Conservation (phyloP, 2,888 invertebrate genomes). For the Drosophila anceps region DNA sequence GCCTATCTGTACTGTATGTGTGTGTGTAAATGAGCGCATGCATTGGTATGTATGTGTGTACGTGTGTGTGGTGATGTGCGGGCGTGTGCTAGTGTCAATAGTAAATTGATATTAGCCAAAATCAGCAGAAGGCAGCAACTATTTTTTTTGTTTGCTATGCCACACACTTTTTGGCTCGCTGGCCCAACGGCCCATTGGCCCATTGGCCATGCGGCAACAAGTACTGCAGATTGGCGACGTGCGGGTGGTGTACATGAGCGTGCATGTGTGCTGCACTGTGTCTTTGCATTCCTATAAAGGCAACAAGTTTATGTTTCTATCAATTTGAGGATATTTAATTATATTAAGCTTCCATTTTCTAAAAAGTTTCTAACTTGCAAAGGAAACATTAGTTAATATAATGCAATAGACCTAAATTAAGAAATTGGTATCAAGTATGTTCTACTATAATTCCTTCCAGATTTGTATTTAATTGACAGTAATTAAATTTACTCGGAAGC, state of each 20-base stretch:
- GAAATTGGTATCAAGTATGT: not conserved
- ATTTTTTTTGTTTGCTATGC: constrained; percentile 15
- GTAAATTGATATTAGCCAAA: constrained; percentile 40
- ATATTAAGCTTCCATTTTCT: not conserved
- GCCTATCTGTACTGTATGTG: constrained; percentile 21
- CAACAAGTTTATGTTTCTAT: not conserved
- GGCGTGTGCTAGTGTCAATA: constrained; percentile 39
- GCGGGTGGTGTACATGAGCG: constrained; percentile 9
- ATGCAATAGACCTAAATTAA: not conserved
- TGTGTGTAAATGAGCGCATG: constrained; percentile 2
- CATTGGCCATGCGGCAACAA: constrained; percentile 46
- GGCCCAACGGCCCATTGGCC: constrained; percentile 7
- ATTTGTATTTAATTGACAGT: constrained; percentile 15
- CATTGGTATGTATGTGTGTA: constrained; percentile 10
- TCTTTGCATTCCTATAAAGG: not conserved
- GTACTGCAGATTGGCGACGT: constrained; percentile 18
- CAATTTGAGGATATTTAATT: not conserved
- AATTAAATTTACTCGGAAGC: constrained; percentile 21
- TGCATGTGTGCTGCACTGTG: constrained; percentile 32
- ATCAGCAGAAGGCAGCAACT: constrained; percentile 8
- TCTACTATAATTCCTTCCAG: not conserved
- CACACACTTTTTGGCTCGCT: not conserved
- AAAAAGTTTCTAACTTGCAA: too few relatives aligned
- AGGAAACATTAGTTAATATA: not conserved
- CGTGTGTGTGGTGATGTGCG: constrained; percentile 21